Conservation (phyloP, 1,140 invertebrate genomes). For the Nasonia giraulti region DNA sequence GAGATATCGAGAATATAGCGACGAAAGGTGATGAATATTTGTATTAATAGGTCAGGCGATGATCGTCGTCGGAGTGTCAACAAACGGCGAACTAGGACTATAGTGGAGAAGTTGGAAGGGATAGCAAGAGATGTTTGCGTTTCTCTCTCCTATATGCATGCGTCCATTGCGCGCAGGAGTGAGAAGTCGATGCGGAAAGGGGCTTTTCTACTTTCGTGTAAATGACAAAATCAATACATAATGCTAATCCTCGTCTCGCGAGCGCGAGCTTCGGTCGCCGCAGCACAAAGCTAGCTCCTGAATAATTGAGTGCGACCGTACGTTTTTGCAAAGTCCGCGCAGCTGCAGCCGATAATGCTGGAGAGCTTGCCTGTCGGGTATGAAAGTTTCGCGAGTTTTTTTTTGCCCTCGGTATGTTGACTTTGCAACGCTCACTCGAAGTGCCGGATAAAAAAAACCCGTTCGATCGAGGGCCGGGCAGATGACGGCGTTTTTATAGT, state of each 20-base stretch:
- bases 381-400: neutral
- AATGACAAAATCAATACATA: conserved; percentile 61
- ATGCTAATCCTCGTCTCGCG: conserved; percentile 32
- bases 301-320: conserved; percentile 40
- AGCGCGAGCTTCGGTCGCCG: neutral
- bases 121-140: conserved; percentile 14
- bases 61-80: conserved; percentile 42
- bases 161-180: neutral
- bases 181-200: conserved; percentile 18
- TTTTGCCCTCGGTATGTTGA: neutral
- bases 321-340: neutral
- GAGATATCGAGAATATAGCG: neutral
- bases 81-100: conserved; percentile 12
- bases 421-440: neutral
- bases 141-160: neutral
- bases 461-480: neutral
- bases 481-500: neutral
- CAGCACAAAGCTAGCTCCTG: conserved; percentile 14
- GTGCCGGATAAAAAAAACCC: neutral
- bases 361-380: neutral
- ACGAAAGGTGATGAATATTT: conserved; percentile 45
- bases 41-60: conserved; percentile 36
- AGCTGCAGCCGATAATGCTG: neutral
- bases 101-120: neutral
- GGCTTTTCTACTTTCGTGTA: conserved; percentile 56